A percentile compares a stretch with the other conserved stretches of the same genome.
Evolutionary conservation across 2,797 vertebrate species (phyloP).

Genomic region (Lindbergichthys nudifrons): DNA sequence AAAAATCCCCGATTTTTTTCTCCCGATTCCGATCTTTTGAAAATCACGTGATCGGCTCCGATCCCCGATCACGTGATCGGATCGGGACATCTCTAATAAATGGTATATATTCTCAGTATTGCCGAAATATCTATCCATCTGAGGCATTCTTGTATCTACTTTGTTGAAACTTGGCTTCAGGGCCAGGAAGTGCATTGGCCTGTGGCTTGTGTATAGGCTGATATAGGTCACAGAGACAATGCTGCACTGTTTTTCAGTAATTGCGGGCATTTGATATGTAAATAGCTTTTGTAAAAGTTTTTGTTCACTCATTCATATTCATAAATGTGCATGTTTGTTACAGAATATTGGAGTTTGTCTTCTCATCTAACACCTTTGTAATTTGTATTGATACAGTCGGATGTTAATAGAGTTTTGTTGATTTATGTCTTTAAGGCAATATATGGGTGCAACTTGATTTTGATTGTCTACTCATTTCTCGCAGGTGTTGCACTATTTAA

Average conservation of each 20-base stretch:
- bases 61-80: too few species aligned
- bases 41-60: too few species aligned
- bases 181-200: neutral
- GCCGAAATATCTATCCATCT: neutral
- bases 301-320: slow-evolving; percentile 11
- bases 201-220: neutral
- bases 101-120: neutral
- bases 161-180: neutral
- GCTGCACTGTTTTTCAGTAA: slow-evolving; percentile 41
- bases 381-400: neutral
- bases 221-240: slow-evolving; percentile 53
- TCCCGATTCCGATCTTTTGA: too few species aligned
- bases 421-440: neutral
- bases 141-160: neutral
- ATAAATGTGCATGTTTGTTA: neutral
- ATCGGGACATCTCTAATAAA: too few species aligned
- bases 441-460: neutral
- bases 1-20: too few species aligned
- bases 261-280: neutral
- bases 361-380: neutral
- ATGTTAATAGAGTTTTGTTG: neutral
- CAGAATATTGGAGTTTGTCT: too few species aligned
- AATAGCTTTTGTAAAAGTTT: slow-evolving; percentile 8
- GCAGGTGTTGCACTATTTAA: neutral
- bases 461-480: neutral